Percentiles rank a stretch among this genome's conserved stretches.
phyloP scores from a whole-genome alignment of 2,113 vertebrate species.

The Bos javanicus region DNA sequence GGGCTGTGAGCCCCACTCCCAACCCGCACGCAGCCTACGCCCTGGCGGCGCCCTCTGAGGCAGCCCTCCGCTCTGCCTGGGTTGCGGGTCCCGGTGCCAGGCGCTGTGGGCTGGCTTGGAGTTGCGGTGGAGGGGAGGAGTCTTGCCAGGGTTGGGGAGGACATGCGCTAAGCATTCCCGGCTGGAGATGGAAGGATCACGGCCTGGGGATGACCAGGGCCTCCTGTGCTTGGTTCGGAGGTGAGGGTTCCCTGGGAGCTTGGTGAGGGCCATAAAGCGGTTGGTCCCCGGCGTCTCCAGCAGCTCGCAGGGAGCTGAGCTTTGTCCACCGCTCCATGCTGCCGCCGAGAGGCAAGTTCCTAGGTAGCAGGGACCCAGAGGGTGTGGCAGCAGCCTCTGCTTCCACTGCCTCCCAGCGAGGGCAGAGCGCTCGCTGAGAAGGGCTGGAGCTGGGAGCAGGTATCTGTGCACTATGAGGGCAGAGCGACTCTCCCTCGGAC shows the following conservation, averaged over 20 bases:
- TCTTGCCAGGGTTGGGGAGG: background rate
- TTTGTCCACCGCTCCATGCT: background rate
- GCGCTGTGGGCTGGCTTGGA: background rate
- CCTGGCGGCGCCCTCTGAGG: fast-evolving
- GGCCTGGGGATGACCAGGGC: background rate
- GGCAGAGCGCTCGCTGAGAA: background rate
- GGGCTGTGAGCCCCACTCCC: background rate
- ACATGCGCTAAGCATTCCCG: background rate
- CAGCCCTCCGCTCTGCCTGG: background rate
- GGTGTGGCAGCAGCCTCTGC: fast-evolving
- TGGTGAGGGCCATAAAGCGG: fast-evolving
- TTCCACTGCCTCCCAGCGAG: background rate
- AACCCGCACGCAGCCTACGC: fast-evolving
- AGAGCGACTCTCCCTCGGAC: background rate
- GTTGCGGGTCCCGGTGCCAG: background rate
- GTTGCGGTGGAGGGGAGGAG: fast-evolving
- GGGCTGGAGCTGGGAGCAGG: background rate
- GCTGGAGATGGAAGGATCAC: background rate
- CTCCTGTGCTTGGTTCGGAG: background rate
- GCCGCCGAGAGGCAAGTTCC: background rate
- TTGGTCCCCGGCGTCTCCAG: background rate
- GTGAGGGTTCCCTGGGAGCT: background rate
- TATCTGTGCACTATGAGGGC: background rate
- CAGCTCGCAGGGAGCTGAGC: background rate
- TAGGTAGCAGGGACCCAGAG: background rate